Conservation (phyloP, 2,888 invertebrate species). For the Choreutis nemorana region DNA sequence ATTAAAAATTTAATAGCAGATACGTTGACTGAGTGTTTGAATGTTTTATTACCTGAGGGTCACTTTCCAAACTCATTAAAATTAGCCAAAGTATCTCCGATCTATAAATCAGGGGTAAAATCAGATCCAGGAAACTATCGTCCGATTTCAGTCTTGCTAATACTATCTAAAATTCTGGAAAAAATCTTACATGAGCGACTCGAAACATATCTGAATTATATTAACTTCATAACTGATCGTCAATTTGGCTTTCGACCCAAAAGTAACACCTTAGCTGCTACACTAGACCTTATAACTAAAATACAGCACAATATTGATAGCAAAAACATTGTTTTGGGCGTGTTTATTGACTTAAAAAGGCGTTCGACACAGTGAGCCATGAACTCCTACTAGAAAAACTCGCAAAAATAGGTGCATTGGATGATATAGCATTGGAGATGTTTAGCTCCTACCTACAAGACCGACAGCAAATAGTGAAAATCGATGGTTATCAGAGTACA, state of each 20-base stretch:
- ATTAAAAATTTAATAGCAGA: background rate
- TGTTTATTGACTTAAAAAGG: slow-evolving; percentile 6
- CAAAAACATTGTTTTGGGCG: slow-evolving; percentile 4
- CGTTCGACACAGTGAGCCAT: background rate
- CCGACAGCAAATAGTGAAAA: background rate
- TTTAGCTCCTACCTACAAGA: slow-evolving; percentile 2
- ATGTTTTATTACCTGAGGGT: background rate
- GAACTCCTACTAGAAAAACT: slow-evolving; percentile 3
- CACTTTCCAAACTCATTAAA: slow-evolving; percentile 1
- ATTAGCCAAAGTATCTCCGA: slow-evolving; percentile 4
- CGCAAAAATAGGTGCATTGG: slow-evolving; percentile 1
- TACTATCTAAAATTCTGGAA: slow-evolving; percentile 5
- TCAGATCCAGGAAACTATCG: slow-evolving; percentile 3
- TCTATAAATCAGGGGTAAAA: slow-evolving; percentile 1
- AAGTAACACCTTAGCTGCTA: slow-evolving; percentile 5
- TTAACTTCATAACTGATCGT: slow-evolving; percentile 3
- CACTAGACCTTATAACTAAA: slow-evolving; percentile 4
- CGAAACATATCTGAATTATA: slow-evolving; percentile 1
- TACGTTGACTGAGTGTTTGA: background rate
- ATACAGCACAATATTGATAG: slow-evolving; percentile 5
- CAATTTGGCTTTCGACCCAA: slow-evolving; percentile 6
- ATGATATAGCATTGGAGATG: slow-evolving; percentile 1
- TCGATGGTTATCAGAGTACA: background rate
- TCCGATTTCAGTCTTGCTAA: slow-evolving; percentile 1
- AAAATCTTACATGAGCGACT: slow-evolving; percentile 3